A percentile compares a stretch with the other conserved stretches of the same genome.
Conservation (phyloP, 2,888 invertebrate genomes). For the Pedicia rivosa region DNA sequence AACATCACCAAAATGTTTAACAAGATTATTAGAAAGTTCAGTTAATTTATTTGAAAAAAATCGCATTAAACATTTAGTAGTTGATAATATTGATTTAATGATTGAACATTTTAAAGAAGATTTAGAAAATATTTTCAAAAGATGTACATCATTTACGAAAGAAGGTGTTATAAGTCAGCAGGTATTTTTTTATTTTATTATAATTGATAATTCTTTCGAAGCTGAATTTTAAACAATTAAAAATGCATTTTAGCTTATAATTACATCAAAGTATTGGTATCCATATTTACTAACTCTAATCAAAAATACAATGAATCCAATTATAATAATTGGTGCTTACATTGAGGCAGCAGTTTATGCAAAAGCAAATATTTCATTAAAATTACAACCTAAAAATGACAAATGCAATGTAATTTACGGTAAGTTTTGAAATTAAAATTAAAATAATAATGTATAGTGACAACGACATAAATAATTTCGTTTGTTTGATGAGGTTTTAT, state of each 20-base stretch:
- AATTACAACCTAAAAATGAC: slow-evolving; percentile 21
- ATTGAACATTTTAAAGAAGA: slow-evolving; percentile 36
- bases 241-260: slow-evolving; percentile 40
- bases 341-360: slow-evolving; percentile 62
- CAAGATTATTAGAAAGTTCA: slow-evolving; percentile 32
- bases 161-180: too few relatives aligned
- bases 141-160: too few relatives aligned
- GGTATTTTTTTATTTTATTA: too few relatives aligned
- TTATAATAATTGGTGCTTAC: slow-evolving; percentile 52
- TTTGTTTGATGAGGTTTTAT: too few relatives aligned
- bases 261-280: slow-evolving; percentile 49
- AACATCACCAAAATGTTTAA: slow-evolving; percentile 44
- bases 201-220: too few relatives aligned
- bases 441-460: too few relatives aligned
- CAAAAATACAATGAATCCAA: slow-evolving; percentile 37
- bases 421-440: too few relatives aligned
- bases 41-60: slow-evolving; percentile 38
- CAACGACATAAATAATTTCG: too few relatives aligned
- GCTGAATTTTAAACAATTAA: slow-evolving; percentile 29
- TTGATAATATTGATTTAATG: slow-evolving; percentile 55
- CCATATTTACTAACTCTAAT: slow-evolving; percentile 37
- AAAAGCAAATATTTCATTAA: slow-evolving; percentile 27
- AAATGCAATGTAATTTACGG: slow-evolving; percentile 33
- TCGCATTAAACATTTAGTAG: slow-evolving; percentile 44
- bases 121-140: slow-evolving; percentile 30